Conservation (phyloP, 2,888 invertebrate species). For the Lycia hirtaria region DNA sequence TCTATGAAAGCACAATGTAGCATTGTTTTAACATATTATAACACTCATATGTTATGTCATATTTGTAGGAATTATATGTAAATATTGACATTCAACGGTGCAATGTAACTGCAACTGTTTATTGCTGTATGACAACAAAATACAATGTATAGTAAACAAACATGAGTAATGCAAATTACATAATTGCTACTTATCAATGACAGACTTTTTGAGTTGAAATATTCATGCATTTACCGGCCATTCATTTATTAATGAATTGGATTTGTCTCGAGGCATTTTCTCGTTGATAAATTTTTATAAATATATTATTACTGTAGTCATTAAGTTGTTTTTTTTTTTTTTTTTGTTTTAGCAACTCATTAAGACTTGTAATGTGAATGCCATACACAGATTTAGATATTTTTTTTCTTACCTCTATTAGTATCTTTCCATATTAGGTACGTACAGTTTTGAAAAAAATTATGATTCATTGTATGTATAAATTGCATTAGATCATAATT, state of each 20-base stretch:
- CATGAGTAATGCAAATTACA: slow-evolving; percentile 62
- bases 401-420: no score
- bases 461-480: no score
- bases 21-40: slow-evolving; percentile 41
- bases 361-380: no score
- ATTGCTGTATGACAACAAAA: slow-evolving; percentile 71
- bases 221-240: slow-evolving; percentile 17
- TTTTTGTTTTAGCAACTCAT: no score
- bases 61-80: slow-evolving; percentile 58
- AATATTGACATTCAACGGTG: slow-evolving; percentile 64
- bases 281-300: background rate
- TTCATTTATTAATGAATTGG: slow-evolving; percentile 13
- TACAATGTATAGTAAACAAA: slow-evolving; percentile 77
- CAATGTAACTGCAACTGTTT: slow-evolving; percentile 64
- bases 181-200: slow-evolving; percentile 46
- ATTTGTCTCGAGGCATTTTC: slow-evolving; percentile 6
- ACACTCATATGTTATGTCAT: slow-evolving; percentile 52
- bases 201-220: slow-evolving; percentile 41
- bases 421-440: no score
- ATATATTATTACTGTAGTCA: no score
- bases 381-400: no score
- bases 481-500: no score
- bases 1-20: slow-evolving; percentile 4
- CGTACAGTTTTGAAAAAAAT: no score
- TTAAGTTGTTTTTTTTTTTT: no score